Evolutionary conservation across 2,797 vertebrate genomes (phyloP), one percentile per base, ranked within the genome.

Genomic region (Thripadectes ignobilis): DNA sequence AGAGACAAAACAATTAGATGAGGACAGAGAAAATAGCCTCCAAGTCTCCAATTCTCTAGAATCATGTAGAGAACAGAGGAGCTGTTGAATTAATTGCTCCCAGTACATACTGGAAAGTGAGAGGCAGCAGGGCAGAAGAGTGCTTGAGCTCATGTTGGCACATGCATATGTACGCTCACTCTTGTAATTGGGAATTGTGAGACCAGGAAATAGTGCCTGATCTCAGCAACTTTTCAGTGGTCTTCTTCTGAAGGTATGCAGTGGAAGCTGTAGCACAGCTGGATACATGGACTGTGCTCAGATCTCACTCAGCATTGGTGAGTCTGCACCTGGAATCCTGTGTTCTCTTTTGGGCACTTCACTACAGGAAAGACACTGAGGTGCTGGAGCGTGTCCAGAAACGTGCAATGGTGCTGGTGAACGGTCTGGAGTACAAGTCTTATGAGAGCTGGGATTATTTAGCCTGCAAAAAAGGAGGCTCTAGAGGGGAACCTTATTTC

Each of bases 81-180:
- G 6, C 3, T 86, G n/a, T 62, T 85, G 63, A 75, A 81, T 90
- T 84, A 12, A 34, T 66, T 65, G 34, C 11, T 78, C 10, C 30
- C 22, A 26, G 36, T 34, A 7, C 6, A 46, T 34, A 14, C 16
- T 78, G 46, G 36, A 92, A 71, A 66, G 23, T 20, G 36, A 21
- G 7, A 80, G 23, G n/a, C 14, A 54, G 26, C 29, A 52, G 32
- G 21, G 9, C 29, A 59, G 55, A 91, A 21, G 20, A 30, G 2
- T 26, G 16, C 24, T 32, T 76, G 36, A 73, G 32, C 21, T 83
- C 23, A 15, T 0, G 1, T 43, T 22, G 1, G 2, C 12, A 17
- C 0, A 0, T 1, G 0, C 11, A 2, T 10, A 9, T 2, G 1
- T 29, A 16, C 9, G 46, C 14, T 77, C 14, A 49, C 10, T 14